A percentile compares a stretch with the other conserved stretches of the same genome.
phyloP scores from a whole-genome alignment of 2,797 vertebrate genomes.

The Oreonectes daqikongensis region DNA sequence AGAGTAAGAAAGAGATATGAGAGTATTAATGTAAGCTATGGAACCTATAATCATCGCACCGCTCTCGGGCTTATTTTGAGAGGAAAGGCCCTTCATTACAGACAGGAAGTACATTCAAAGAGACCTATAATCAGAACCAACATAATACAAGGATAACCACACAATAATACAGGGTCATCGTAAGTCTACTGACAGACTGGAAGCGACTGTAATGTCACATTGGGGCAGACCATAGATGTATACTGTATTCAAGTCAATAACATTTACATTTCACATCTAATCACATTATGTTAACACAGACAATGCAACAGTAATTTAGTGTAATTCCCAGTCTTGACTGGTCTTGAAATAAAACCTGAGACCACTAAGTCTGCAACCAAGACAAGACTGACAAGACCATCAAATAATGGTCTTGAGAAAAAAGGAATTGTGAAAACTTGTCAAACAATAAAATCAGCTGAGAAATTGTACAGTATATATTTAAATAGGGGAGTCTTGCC shows the following conservation, averaged over 20 bases:
- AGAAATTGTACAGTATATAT: neutral
- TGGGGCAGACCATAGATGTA: neutral
- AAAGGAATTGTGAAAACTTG: no score
- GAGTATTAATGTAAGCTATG: conserved; percentile 40
- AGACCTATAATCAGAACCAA: neutral
- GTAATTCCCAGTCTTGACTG: no score
- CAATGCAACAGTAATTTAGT: no score
- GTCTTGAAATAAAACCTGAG: no score
- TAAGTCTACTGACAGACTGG: neutral
- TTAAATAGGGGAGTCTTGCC: no score
- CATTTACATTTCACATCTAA: no score
- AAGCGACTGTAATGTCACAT: neutral
- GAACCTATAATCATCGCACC: conserved; percentile 37
- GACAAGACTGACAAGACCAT: no score
- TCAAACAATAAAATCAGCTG: no score
- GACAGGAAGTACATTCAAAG: conserved; percentile 6
- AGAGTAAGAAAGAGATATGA: conserved; percentile 26
- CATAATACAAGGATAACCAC: neutral
- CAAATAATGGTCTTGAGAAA: no score
- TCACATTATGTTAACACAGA: no score
- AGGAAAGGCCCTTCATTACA: neutral
- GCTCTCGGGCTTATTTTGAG: conserved; percentile 4
- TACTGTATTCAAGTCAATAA: no score
- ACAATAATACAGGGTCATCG: neutral
- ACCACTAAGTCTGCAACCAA: no score